Evolutionary conservation across 1,140 invertebrate genomes (phyloP).

Genomic region (Belonocnema kinseyi): DNA sequence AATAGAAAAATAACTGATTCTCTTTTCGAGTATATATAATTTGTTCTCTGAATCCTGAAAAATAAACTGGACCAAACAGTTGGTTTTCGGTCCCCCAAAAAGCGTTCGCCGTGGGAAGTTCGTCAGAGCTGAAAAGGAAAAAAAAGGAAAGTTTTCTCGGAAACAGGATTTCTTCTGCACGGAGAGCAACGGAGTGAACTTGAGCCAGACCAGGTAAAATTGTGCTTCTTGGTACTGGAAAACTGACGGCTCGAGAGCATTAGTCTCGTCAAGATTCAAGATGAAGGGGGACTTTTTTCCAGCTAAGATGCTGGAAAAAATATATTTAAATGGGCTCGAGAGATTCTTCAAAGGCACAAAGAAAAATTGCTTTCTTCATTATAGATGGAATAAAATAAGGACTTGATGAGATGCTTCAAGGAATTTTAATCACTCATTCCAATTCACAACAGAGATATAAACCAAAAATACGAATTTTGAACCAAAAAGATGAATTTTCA

Average conservation of each 20-base stretch:
- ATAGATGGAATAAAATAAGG: conserved; percentile 43
- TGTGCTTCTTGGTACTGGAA: conserved; percentile 35
- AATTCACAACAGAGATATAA: too few relatives aligned
- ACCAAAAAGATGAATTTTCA: too few relatives aligned
- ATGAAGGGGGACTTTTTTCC: conserved; percentile 21
- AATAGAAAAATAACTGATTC: conserved; percentile 5
- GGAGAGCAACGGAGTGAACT: conserved; percentile 39
- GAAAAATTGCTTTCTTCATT: not conserved
- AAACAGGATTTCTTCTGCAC: conserved; percentile 58
- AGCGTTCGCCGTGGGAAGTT: conserved; percentile 26
- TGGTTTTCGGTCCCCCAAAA: conserved; percentile 33
- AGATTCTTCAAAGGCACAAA: conserved; percentile 5
- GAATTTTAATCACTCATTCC: not conserved
- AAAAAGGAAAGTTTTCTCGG: conserved; percentile 60
- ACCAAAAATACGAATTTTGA: too few relatives aligned
- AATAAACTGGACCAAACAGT: conserved; percentile 35
- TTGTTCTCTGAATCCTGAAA: not conserved
- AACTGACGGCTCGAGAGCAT: conserved; percentile 23
- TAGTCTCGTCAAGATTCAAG: conserved; percentile 28
- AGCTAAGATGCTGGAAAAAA: conserved; percentile 13
- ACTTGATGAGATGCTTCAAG: not conserved
- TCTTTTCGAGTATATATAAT: not conserved
- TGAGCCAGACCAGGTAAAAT: conserved; percentile 48
- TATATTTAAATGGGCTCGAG: conserved; percentile 10
- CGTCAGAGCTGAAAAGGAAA: not conserved